Evolutionary conservation across 2,797 vertebrate species (phyloP).

Genomic region (Antennarius maculatus): DNA sequence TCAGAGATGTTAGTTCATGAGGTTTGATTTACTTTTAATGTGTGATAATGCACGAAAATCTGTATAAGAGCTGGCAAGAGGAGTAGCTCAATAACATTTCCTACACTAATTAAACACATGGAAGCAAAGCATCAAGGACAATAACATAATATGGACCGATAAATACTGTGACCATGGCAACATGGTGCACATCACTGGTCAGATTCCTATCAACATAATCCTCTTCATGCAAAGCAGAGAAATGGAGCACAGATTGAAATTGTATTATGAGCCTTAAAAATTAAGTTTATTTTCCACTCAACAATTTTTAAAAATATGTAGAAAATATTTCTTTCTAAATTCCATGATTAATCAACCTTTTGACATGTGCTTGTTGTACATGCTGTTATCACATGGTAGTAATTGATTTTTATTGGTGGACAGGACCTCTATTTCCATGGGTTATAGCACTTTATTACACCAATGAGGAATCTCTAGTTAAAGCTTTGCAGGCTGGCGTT

Average conservation of each 20-base stretch:
- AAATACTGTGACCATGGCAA: slow-evolving; percentile 89
- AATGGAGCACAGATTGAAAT: slow-evolving; percentile 52
- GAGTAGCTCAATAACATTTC: slow-evolving; percentile 44
- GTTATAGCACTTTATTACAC: slow-evolving; percentile 67
- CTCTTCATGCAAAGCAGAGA: slow-evolving; percentile 71
- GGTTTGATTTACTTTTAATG: slow-evolving; percentile 40
- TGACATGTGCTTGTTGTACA: slow-evolving; percentile 38
- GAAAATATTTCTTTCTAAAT: not conserved
- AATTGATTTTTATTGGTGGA: slow-evolving; percentile 57
- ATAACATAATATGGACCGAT: slow-evolving; percentile 87
- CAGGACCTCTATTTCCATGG: slow-evolving; percentile 60
- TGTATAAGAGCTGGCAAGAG: slow-evolving; percentile 11
- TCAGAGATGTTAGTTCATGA: slow-evolving; percentile 46
- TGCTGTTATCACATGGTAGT: slow-evolving; percentile 42
- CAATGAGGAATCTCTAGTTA: slow-evolving; percentile 78
- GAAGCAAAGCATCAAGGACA: slow-evolving; percentile 79
- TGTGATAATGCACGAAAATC: slow-evolving; percentile 17
- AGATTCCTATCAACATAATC: slow-evolving; percentile 80
- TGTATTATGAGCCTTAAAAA: slow-evolving; percentile 54
- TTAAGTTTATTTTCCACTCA: slow-evolving; percentile 34
- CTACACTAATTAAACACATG: slow-evolving; percentile 83
- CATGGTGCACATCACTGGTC: slow-evolving; percentile 84
- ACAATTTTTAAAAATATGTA: slow-evolving; percentile 17
- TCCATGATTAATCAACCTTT: slow-evolving; percentile 39
- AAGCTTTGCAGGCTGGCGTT: slow-evolving; percentile 80